Conservation (phyloP, 2,113 vertebrate genomes). For the Dryoscopus gambensis region DNA sequence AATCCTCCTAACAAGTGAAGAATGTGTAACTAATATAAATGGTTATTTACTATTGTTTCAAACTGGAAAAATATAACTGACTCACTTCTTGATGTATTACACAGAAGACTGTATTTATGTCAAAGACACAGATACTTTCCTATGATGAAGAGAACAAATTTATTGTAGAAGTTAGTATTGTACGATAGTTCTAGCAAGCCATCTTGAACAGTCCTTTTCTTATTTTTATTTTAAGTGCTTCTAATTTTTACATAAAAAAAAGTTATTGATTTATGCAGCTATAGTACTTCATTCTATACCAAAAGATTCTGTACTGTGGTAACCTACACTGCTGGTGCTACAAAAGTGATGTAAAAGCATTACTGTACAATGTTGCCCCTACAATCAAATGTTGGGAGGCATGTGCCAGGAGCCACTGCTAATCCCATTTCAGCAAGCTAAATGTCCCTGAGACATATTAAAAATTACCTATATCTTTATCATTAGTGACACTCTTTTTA, state of each 20-base stretch:
- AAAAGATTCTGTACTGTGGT: background rate
- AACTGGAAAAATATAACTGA: background rate
- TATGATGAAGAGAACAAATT: background rate
- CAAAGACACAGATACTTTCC: background rate
- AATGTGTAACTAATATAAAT: background rate
- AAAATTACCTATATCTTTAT: background rate
- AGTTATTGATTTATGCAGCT: background rate
- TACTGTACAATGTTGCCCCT: fast-evolving
- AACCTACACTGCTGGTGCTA: background rate
- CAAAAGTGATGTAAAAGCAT: background rate
- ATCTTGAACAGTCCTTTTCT: background rate
- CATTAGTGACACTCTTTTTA: background rate
- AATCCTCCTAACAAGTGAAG: background rate
- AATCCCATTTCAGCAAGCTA: background rate
- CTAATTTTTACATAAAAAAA: background rate
- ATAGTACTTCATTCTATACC: background rate
- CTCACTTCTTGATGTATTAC: background rate
- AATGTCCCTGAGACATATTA: background rate
- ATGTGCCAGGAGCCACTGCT: background rate
- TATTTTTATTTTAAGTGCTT: background rate
- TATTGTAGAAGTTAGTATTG: background rate
- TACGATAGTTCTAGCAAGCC: background rate
- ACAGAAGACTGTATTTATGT: background rate
- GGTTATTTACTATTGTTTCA: background rate
- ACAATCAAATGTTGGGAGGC: background rate